Conservation (phyloP, 1,140 invertebrate genomes). For the Philotrypesis tridentata region DNA sequence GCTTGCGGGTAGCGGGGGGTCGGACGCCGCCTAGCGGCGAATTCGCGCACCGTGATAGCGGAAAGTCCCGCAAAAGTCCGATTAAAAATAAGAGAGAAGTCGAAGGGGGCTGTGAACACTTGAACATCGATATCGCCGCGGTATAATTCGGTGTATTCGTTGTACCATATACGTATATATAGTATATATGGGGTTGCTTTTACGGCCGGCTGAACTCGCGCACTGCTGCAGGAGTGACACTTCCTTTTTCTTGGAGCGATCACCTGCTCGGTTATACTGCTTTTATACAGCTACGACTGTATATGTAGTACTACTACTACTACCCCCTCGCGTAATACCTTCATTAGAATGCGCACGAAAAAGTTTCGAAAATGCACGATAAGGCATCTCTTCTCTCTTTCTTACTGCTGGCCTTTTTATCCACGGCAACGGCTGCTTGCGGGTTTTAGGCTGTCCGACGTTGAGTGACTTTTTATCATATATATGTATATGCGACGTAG, state of each 20-base stretch:
- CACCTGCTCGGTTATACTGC: conserved; percentile 26
- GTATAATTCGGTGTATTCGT: too few species aligned
- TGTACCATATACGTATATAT: neutral
- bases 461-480: too few species aligned
- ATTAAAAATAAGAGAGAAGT: neutral
- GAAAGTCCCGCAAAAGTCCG: neutral
- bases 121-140: too few species aligned
- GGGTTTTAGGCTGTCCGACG: too few species aligned
- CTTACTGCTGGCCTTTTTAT: neutral
- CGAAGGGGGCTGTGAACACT: neutral
- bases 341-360: conserved; percentile 44
- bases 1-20: too few species aligned
- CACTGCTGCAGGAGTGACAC: conserved; percentile 32
- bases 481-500: too few species aligned
- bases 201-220: conserved; percentile 18
- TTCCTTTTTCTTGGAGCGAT: conserved; percentile 22
- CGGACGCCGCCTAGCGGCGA: too few species aligned
- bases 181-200: neutral
- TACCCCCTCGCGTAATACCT: conserved; percentile 14
- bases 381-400: neutral
- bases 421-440: too few species aligned
- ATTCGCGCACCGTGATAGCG: too few species aligned
- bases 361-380: conserved; percentile 27
- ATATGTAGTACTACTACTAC: too few species aligned
- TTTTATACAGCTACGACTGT: neutral